Evolutionary conservation across 2,113 vertebrate genomes (phyloP).

Genomic region (Proteles cristata): DNA sequence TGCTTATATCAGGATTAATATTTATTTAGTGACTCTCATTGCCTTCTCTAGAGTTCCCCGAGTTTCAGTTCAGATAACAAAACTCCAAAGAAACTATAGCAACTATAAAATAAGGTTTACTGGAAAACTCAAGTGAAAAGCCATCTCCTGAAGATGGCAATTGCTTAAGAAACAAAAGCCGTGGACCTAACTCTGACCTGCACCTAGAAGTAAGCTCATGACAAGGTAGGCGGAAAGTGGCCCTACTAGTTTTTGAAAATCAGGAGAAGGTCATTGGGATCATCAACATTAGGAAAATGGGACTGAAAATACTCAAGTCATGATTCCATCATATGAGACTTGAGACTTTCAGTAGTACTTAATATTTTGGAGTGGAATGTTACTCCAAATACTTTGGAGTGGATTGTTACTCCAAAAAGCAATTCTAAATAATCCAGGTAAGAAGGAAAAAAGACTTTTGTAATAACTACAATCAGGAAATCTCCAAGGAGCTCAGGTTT

Average conservation of each 20-base stretch:
- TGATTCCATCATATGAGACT: not conserved
- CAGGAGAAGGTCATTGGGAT: not conserved
- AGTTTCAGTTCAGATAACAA: not conserved
- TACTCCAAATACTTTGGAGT: not conserved
- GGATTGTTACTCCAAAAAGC: not conserved
- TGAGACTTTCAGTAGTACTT: not conserved
- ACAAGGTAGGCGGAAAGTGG: not conserved
- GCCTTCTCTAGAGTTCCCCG: not conserved
- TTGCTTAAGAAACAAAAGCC: not conserved
- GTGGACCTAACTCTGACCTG: not conserved
- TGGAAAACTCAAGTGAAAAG: not conserved
- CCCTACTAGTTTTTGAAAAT: not conserved
- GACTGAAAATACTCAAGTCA: not conserved
- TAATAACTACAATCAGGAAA: conserved; percentile 30
- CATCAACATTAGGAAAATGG: not conserved
- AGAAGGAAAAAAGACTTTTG: not conserved
- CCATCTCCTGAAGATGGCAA: not conserved
- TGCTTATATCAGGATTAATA: not conserved
- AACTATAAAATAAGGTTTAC: not conserved
- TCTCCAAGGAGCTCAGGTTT: not conserved
- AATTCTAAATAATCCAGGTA: conserved; percentile 10
- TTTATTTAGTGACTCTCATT: not conserved
- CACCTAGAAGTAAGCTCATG: not conserved
- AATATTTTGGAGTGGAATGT: not conserved
- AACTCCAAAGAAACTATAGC: not conserved